These are phyloP conservation scores for Drosophila phalerata DNA, from an alignment of 2,888 invertebrate species.

Conservation along the genomic window DNA sequence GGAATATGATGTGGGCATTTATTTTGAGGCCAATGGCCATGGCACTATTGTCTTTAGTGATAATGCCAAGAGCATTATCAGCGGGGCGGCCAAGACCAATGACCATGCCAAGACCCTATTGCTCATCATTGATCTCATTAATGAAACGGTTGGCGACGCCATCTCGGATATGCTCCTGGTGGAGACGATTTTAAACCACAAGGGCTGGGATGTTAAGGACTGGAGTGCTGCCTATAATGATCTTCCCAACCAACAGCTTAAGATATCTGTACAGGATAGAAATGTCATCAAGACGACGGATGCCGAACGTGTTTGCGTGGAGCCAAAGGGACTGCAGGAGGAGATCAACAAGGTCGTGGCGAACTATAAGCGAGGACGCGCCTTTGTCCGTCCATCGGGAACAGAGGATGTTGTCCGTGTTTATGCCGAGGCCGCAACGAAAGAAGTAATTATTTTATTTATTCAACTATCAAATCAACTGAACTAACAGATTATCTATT, in stretches of 20 bases:
- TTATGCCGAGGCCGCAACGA: slow-evolving; percentile 96
- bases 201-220: slow-evolving; percentile 91
- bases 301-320: slow-evolving; percentile 93
- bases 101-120: slow-evolving; percentile 87
- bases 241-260: slow-evolving; percentile 94
- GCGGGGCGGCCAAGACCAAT: slow-evolving; percentile 85
- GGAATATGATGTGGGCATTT: slow-evolving; percentile 97
- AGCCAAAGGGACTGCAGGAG: slow-evolving; percentile 93
- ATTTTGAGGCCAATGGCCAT: slow-evolving; percentile 99
- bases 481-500: not conserved
- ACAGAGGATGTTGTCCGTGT: slow-evolving; percentile 98
- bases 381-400: slow-evolving; percentile 98
- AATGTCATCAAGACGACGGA: slow-evolving; percentile 94
- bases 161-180: slow-evolving; percentile 97
- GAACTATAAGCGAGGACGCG: slow-evolving; percentile 90
- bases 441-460: slow-evolving; percentile 85
- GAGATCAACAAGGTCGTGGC: slow-evolving; percentile 91
- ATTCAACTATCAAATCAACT: not conserved
- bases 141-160: slow-evolving; percentile 98
- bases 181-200: slow-evolving; percentile 94
- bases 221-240: slow-evolving; percentile 95
- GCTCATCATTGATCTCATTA: slow-evolving; percentile 93
- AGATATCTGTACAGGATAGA: slow-evolving; percentile 95
- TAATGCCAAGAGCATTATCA: slow-evolving; percentile 88
- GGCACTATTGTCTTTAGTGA: slow-evolving; percentile 96